Evolutionary conservation across 2,888 invertebrate species (phyloP), one percentile per base, ranked within the genome.

Genomic region (Theretra japonica): DNA sequence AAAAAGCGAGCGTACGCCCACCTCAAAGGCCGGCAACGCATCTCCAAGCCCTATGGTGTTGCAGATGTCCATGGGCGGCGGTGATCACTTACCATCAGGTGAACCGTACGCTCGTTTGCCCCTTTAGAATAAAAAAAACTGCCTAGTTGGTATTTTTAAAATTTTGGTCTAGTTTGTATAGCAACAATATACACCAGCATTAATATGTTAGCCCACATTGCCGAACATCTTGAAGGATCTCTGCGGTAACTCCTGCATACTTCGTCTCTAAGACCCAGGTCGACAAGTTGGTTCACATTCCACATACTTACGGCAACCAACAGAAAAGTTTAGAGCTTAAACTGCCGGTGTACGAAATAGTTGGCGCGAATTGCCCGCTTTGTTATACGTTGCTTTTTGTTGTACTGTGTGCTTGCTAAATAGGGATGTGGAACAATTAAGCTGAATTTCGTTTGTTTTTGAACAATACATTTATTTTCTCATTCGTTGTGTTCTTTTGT

Each of bases 301-400:
- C 76, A 68, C 75, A 71, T 57, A 65, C 57, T 65, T 71, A 75
- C 72, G 69, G 75, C 76, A 77, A 79, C 76, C 79, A 17, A 48
- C 76, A 79, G 78, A 79, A 83, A 85, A 83, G 78, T 70, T 82
- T 82, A 73, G 74, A 80, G 75, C 78, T 79, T 72, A 76, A 77
- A 82, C 80, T 78, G 53, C 76, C 69, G 11, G 28, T 60, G 74
- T 78, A 78, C 80, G 75, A 77, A 82, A 82, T 83, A 83, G 79
- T 85, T 85, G 73, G 77, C 73, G 72, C 77, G 76, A 79, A 79
- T 77, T 78, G 75, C 77, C 71, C 77, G 75, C 81, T 84, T 79
- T 76, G 79, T 80, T 73, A 70, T 62, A 53, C 65, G 8, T 15
- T 28, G 23, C 48, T 70, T 48, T 41, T 53, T 53, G 53, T 53